Base-by-base conservation (phyloP, 2,797 vertebrate genomes). In the Acanthurus tractus region DNA sequence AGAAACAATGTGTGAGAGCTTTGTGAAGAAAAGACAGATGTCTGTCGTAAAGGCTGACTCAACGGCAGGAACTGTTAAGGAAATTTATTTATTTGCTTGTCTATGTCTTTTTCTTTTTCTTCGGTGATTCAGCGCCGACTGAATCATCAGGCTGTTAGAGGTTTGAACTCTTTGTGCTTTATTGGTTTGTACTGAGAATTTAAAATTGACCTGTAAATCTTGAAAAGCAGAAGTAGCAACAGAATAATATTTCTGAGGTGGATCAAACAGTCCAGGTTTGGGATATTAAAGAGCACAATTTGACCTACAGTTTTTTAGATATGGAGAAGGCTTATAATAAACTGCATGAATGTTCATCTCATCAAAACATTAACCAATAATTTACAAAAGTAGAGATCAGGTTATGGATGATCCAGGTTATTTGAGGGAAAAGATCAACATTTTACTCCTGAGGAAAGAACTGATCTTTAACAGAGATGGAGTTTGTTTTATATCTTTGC, bases 1-100 rank as follows among this genome's bases (percentile, higher is more conserved):
- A 70, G 64, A 86, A 81, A 62, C 50, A 58, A 69, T 65, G 84
- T 82, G 74, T 53, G 63, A 78, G 61, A 72, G 67, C 65, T 81
- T 73, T 81, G 79, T 83, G 68, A 73, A 25, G 53, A 63, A 45
- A 81, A 71, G 68, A 81, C 76, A 78, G 58, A 83, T 83, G 79
- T 69, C 77, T 63, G 29, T 72, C 36, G 38, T 23, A 53, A 65
- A 76, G 40, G 53, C 53, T 8, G 48, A 88, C 62, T 68, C 61
- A 53, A 53, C 53, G 56, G 61, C 6, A 74, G 64, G 29, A 69
- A 40, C 55, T 3, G 25, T 5, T 48, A 46, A 57, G 38, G 23
- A 66, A 50, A 70, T 62, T 0, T 0, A 45, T 79, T 64, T 68
- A 36, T 62, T 65, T 20, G n/a, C 10, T 42, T 53, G 49, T 52